Evolutionary conservation across 2,113 vertebrate species (phyloP).

Genomic region (Sinosuthora webbiana): DNA sequence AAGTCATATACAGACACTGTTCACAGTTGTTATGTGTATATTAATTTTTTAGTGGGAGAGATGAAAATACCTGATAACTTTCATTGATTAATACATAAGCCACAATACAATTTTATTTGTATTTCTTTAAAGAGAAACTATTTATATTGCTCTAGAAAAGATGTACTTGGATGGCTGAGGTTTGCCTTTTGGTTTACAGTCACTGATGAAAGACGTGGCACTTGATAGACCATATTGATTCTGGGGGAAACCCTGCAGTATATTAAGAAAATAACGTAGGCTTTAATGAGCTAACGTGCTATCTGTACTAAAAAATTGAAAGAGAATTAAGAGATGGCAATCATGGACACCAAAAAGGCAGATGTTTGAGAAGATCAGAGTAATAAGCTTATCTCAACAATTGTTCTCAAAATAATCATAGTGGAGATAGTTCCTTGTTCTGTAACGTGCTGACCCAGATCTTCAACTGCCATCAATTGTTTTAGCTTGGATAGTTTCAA

Average conservation of each 20-base stretch:
- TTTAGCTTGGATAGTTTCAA: constrained; percentile 25
- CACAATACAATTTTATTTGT: neutral
- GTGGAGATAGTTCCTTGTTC: constrained; percentile 18
- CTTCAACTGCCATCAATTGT: constrained; percentile 6
- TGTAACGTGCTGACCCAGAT: constrained; percentile 39
- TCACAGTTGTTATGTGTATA: neutral
- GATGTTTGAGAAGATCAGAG: constrained; percentile 43
- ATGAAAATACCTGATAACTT: neutral
- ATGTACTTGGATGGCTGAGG: neutral
- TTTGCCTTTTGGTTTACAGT: neutral
- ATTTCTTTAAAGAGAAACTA: neutral
- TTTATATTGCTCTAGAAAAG: neutral
- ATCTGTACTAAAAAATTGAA: constrained; percentile 66
- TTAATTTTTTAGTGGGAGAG: neutral
- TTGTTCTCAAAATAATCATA: constrained; percentile 44
- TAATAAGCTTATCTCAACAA: constrained; percentile 55
- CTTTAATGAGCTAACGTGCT: constrained; percentile 54
- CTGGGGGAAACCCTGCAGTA: constrained; percentile 29
- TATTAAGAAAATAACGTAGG: constrained; percentile 54
- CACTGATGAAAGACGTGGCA: constrained; percentile 34
- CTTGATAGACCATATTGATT: constrained; percentile 37
- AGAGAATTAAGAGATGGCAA: constrained; percentile 54
- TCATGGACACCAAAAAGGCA: neutral
- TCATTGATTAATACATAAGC: neutral
- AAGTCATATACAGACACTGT: neutral